Conservation (phyloP, 2,113 vertebrate genomes). For the Danionella cerebrum region DNA sequence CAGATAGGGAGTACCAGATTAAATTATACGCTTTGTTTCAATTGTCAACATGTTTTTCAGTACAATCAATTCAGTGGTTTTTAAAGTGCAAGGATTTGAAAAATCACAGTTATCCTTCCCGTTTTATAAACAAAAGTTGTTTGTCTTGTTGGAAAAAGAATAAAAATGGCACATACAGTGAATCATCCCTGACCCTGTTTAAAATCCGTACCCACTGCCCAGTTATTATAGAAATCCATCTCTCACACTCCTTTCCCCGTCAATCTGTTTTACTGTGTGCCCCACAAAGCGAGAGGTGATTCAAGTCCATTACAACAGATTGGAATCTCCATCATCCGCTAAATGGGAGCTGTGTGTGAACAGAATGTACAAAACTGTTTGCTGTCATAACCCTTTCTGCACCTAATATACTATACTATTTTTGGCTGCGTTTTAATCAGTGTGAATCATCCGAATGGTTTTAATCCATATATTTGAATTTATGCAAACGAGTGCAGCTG, state of each 20-base stretch:
- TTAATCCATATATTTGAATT: too few species aligned
- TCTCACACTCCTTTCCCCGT: background rate
- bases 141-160: background rate
- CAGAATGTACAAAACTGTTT: constrained; percentile 38
- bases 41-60: too few species aligned
- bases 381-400: background rate
- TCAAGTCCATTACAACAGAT: constrained; percentile 44
- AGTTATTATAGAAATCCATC: constrained; percentile 12
- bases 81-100: background rate
- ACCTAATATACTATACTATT: background rate
- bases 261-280: constrained; percentile 12
- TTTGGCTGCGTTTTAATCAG: background rate
- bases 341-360: constrained; percentile 19
- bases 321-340: constrained; percentile 48
- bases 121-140: background rate
- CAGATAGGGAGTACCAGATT: too few species aligned
- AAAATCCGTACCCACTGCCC: background rate
- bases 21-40: too few species aligned
- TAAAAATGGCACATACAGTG: background rate
- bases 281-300: constrained; percentile 16
- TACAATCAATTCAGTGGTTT: too few species aligned
- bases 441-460: background rate
- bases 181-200: background rate
- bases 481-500: too few species aligned
- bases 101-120: background rate